These are phyloP conservation scores for Dryadula phaetusa DNA, from an alignment of 2,888 invertebrate species.

Conservation along the genomic window DNA sequence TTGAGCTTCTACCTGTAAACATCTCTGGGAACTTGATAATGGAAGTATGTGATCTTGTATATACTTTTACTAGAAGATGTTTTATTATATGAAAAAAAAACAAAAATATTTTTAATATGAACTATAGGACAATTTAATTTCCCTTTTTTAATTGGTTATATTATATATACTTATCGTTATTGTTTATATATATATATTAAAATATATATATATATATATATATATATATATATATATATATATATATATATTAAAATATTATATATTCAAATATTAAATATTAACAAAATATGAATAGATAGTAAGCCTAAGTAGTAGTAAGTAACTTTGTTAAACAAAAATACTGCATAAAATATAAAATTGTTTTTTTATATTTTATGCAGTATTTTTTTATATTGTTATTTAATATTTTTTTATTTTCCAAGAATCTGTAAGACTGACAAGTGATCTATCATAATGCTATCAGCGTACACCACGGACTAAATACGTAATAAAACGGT, in stretches of 20 bases:
- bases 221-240: no score
- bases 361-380: no score
- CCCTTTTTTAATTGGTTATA: no score
- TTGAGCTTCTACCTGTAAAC: constrained; percentile 66
- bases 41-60: constrained; percentile 15
- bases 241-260: no score
- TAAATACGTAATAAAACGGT: constrained; percentile 43
- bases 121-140: neutral
- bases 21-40: constrained; percentile 51
- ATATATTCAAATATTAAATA: neutral
- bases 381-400: no score
- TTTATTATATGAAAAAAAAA: neutral
- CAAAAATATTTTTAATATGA: neutral
- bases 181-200: no score
- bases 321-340: no score
- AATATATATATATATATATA: no score
- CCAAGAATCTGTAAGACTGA: neutral
- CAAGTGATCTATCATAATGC: constrained; percentile 20
- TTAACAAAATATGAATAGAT: neutral
- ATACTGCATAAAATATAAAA: no score
- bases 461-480: constrained; percentile 34
- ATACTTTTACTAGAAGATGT: constrained; percentile 1
- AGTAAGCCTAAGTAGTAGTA: no score
- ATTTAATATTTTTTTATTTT: neutral
- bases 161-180: no score